phyloP scores from a whole-genome alignment of 2,113 vertebrate species.

The Ciconia boyciana region DNA sequence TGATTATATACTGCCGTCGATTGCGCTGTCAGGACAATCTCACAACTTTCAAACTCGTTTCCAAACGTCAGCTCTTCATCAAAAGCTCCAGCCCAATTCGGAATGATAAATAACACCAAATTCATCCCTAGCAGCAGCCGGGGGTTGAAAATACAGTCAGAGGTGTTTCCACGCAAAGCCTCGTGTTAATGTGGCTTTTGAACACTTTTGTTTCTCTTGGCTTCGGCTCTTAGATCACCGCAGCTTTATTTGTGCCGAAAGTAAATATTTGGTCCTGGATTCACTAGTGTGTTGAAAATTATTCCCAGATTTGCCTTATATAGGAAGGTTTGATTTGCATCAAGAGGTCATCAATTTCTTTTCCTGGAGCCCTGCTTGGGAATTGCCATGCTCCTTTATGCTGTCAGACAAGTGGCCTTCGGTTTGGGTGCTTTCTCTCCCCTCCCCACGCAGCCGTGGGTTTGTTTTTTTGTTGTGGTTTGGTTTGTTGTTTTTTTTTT shows the following conservation, averaged over 20 bases:
- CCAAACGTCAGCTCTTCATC: slow-evolving; percentile 30
- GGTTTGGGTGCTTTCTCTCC: background rate
- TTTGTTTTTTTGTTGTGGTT: background rate
- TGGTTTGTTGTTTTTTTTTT: background rate
- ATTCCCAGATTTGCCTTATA: slow-evolving; percentile 33
- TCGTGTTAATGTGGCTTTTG: background rate
- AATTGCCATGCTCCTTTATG: background rate
- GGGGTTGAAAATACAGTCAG: background rate
- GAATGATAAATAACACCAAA: background rate
- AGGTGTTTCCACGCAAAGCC: background rate
- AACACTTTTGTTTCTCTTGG: background rate
- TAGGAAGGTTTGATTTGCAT: slow-evolving; percentile 51
- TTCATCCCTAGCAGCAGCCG: background rate
- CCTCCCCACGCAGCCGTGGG: background rate
- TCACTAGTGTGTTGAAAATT: slow-evolving; percentile 13
- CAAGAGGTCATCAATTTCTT: slow-evolving; percentile 11
- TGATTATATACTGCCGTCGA: slow-evolving; percentile 1
- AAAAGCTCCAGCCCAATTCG: background rate
- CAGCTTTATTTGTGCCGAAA: slow-evolving; percentile 27
- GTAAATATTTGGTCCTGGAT: slow-evolving; percentile 51
- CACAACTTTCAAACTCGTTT: slow-evolving; percentile 45
- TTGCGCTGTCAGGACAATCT: slow-evolving; percentile 44
- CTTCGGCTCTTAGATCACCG: background rate
- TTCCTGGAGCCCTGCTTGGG: background rate
- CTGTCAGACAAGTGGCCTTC: slow-evolving; percentile 2